A percentile compares a stretch with the other conserved stretches of the same genome.
phyloP scores from a whole-genome alignment of 2,797 vertebrate genomes.

The Adrianichthys oophorus region DNA sequence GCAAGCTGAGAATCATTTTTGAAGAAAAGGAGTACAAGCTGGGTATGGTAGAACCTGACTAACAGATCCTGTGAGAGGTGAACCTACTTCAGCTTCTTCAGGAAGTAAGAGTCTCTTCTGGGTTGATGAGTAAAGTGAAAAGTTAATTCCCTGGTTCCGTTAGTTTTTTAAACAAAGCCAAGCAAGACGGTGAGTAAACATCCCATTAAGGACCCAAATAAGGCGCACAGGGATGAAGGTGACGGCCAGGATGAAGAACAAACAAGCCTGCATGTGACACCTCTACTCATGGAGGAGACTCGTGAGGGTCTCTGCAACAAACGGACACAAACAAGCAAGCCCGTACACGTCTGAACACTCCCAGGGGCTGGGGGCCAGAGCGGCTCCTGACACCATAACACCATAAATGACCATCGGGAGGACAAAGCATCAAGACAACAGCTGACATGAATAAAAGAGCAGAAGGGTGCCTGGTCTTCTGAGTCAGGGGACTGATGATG shows the following conservation, averaged over 20 bases:
- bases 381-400: slow-evolving; percentile 6
- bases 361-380: slow-evolving; percentile 36
- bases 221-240: slow-evolving; percentile 28
- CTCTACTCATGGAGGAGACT: slow-evolving; percentile 48
- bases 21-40: too few species aligned
- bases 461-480: too few species aligned
- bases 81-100: too few species aligned
- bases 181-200: slow-evolving; percentile 15
- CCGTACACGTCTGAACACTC: slow-evolving; percentile 48
- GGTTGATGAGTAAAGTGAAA: too few species aligned
- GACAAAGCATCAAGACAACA: slow-evolving; percentile 6
- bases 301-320: slow-evolving; percentile 52
- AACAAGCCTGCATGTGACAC: slow-evolving; percentile 45
- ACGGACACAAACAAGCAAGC: slow-evolving; percentile 42
- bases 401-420: slow-evolving; percentile 36
- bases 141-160: background rate
- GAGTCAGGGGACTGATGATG: too few species aligned
- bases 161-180: background rate
- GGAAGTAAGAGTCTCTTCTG: too few species aligned
- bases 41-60: too few species aligned
- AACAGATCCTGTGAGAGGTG: too few species aligned
- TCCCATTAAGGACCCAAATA: slow-evolving; percentile 38
- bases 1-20: too few species aligned
- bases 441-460: slow-evolving; percentile 42
- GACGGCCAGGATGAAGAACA: slow-evolving; percentile 10